These are phyloP conservation scores for Eristalinus aeneus DNA, from an alignment of 2,888 invertebrate genomes.

Conservation along the genomic window DNA sequence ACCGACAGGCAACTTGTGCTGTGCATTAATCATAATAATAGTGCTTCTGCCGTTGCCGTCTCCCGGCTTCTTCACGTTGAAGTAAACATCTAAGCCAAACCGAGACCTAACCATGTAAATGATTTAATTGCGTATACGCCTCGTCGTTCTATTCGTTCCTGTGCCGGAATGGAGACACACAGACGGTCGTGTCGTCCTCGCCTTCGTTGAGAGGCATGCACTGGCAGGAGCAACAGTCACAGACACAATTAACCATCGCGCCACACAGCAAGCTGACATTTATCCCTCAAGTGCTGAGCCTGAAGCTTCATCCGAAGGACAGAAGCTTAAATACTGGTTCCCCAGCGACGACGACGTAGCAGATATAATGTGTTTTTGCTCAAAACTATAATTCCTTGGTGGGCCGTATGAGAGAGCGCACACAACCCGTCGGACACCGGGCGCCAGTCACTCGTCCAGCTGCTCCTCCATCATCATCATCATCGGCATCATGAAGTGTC, in stretches of 20 bases:
- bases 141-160: not conserved
- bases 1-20: slow-evolving; percentile 27
- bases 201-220: slow-evolving; percentile 26
- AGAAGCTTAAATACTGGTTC: slow-evolving; percentile 10
- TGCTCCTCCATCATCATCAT: slow-evolving; percentile 15
- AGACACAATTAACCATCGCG: slow-evolving; percentile 31
- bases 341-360: not conserved
- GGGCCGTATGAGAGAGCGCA: slow-evolving; percentile 4
- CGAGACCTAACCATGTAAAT: slow-evolving; percentile 50
- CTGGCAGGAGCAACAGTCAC: slow-evolving; percentile 39
- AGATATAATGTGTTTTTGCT: slow-evolving; percentile 31
- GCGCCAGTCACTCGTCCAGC: slow-evolving; percentile 37
- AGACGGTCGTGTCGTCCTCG: slow-evolving; percentile 44
- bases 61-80: slow-evolving; percentile 8
- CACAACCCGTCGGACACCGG: slow-evolving; percentile 15
- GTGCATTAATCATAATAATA: slow-evolving; percentile 68
- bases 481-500: slow-evolving; percentile 47
- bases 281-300: slow-evolving; percentile 7
- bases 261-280: slow-evolving; percentile 23
- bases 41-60: slow-evolving; percentile 33
- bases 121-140: slow-evolving; percentile 55
- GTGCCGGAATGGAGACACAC: slow-evolving; percentile 39
- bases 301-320: not conserved
- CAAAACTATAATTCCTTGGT: slow-evolving; percentile 44
- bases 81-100: slow-evolving; percentile 27